Base-by-base conservation (phyloP, 2,888 invertebrate species). In the Dasysyrphus albostriatus region DNA sequence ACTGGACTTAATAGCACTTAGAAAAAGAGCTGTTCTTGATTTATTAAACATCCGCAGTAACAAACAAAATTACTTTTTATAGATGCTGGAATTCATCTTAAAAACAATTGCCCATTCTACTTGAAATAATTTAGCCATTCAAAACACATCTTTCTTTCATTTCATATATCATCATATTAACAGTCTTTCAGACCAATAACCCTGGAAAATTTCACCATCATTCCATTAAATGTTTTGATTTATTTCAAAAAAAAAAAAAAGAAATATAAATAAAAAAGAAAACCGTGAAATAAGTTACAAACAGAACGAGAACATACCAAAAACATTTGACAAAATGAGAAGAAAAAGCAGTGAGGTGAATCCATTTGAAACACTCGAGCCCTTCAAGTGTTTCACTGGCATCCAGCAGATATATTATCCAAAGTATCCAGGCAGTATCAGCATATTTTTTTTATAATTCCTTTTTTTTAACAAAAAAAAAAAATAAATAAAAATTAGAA, bases 341-440 rank as follows among this genome's bases (percentile, higher is more conserved):
- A 83, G 59, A 59, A 87, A 75, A 72, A 87, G 83, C 78, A 87
- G 74, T 63, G 75, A 79, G 78, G 87, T 87, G 87, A 87, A 87
- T 87, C 87, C 87, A 87, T 87, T 83, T 87, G 87, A 87, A 79
- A 83, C 78, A 87, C 87, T 75, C 83, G 75, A 75, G 74, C 65
- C 67, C 70, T 75, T 72, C 70, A 87, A 73, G 75, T 78, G 70
- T 87, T 87, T 87, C 87, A 87, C 82, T 87, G 87, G 87, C 87
- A 87, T 87, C 87, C 87, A 87, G 87, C 78, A 87, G 83, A 79
- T 87, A 79, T 87, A 82, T 82, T 83, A 83, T 87, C 87, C 87
- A 67, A 87, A 39, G 65, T 83, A 76, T 87, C 87, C 78, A 72
- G 87, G 58, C 74, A 83, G 70, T 83, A 54, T 83, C 75, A 79